Evolutionary conservation across 2,888 invertebrate genomes (phyloP), one percentile per base, ranked within the genome.

Genomic region (Anaspis maculata): DNA sequence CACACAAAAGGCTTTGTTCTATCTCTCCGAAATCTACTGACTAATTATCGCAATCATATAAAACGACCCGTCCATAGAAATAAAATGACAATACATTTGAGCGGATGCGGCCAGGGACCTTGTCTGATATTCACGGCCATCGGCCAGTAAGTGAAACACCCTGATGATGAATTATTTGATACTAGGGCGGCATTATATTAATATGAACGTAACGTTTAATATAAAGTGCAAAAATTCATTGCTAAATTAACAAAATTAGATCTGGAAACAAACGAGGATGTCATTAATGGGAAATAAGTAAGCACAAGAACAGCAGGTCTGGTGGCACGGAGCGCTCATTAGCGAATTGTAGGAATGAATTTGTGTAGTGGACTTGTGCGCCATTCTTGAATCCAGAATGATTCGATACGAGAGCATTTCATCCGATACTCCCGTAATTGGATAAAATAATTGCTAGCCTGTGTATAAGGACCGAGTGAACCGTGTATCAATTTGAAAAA

Each of bases 361-460:
- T 43, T n/a, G n/a, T 40, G 44, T 44, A 48, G 47, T 51, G 50
- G 50, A 47, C 42, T 49, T 41, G 48, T 44, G 45, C 45, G 48
- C 47, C 45, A 49, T 54, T 53, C 51, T 56, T 52, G 55, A 52
- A 54, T 48, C 45, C 48, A 47, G 51, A 56, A 57, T 35, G 30
- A 39, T 35, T 39, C 39, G 39, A 39, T 39, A 35, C 35, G 34
- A 39, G 39, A 39, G 39, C 35, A 35, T 39, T 39, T 32, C 32
- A 40, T 40, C 25, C 32, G 36, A 39, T 32, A 30, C 34, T 28
- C 33, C 30, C 25, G 40, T 40, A 40, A 40, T 40, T 40, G 40
- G 40, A 40, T 33, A 34, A 40, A 40, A 40, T 40, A 40, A 40
- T 40, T 40, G 40, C 40, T 28, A 33, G 39, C 32, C 14, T 9